A percentile compares a stretch with the other conserved stretches of the same genome.
phyloP scores from a whole-genome alignment of 2,888 invertebrate species.

The Oligia latruncula region DNA sequence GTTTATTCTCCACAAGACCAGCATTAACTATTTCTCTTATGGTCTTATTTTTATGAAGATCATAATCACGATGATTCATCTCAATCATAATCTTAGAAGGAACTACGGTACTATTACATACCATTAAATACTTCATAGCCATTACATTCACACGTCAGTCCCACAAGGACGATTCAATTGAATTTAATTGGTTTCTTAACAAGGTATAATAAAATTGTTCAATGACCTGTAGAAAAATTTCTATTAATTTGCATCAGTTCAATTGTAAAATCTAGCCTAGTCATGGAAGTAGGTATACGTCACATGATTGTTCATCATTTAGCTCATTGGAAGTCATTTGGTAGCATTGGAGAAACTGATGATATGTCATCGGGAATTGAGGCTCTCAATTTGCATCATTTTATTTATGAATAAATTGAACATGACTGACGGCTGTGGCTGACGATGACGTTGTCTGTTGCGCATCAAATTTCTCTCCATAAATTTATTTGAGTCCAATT shows the following conservation, averaged over 20 bases:
- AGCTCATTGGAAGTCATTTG: constrained; percentile 32
- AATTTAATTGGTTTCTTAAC: constrained; percentile 54
- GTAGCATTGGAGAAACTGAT: constrained; percentile 41
- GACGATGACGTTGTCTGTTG: constrained; percentile 11
- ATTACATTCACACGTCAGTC: constrained; percentile 58
- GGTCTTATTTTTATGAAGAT: background rate
- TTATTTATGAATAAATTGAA: constrained; percentile 48
- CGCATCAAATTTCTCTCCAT: constrained; percentile 37
- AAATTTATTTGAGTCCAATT: constrained; percentile 25
- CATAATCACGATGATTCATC: background rate
- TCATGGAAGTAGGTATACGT: constrained; percentile 37
- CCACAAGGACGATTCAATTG: constrained; percentile 63
- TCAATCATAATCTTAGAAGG: constrained; percentile 1
- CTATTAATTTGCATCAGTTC: constrained; percentile 55
- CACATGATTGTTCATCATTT: constrained; percentile 35
- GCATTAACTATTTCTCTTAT: background rate
- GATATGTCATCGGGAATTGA: constrained; percentile 42
- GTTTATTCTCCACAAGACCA: background rate
- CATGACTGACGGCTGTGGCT: constrained; percentile 20
- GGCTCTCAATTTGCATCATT: constrained; percentile 47
- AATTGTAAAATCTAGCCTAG: constrained; percentile 33
- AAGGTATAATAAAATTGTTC: constrained; percentile 45
- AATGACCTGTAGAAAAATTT: constrained; percentile 47
- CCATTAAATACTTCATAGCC: constrained; percentile 48
- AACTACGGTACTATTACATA: constrained; percentile 17